Evolutionary conservation across 2,797 vertebrate genomes (phyloP).

Genomic region (Vespertilio murinus): DNA sequence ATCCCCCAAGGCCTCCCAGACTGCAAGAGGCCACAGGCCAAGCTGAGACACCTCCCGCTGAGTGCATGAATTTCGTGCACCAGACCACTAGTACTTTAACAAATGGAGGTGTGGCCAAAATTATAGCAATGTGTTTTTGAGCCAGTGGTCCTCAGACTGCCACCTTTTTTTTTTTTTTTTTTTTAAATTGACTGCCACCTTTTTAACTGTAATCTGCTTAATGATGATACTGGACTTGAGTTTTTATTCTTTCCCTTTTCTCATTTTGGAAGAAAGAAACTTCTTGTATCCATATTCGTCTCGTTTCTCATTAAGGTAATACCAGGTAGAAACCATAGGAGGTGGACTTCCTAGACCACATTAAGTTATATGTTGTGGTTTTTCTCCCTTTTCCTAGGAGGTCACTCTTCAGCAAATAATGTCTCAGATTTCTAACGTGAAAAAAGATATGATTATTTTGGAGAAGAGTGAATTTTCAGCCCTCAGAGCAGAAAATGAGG

Average conservation of each 20-base stretch:
- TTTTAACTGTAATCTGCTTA: background rate
- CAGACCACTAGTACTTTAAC: background rate
- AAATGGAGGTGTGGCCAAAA: background rate
- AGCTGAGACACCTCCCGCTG: too few species aligned
- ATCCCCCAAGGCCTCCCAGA: too few species aligned
- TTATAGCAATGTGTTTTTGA: accelerated
- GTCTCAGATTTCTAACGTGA: constrained; percentile 93
- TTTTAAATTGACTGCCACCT: too few species aligned
- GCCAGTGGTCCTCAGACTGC: background rate
- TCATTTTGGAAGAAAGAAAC: background rate
- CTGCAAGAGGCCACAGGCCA: too few species aligned
- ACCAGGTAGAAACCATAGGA: background rate
- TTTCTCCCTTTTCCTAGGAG: constrained; percentile 87
- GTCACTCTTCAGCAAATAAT: constrained; percentile 95
- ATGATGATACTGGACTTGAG: too few species aligned
- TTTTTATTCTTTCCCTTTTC: background rate
- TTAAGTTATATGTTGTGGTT: background rate
- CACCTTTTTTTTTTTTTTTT: too few species aligned
- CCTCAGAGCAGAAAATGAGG: constrained; percentile 95
- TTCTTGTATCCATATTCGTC: accelerated
- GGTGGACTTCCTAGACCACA: background rate
- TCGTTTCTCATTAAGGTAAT: background rate
- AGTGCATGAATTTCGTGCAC: too few species aligned
- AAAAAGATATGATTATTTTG: constrained; percentile 99
- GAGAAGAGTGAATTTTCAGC: constrained; percentile 98